Percentiles rank a stretch among this genome's conserved stretches.
Evolutionary conservation across 2,888 invertebrate species (phyloP).

Genomic region (Megaustenia siamemsis): DNA sequence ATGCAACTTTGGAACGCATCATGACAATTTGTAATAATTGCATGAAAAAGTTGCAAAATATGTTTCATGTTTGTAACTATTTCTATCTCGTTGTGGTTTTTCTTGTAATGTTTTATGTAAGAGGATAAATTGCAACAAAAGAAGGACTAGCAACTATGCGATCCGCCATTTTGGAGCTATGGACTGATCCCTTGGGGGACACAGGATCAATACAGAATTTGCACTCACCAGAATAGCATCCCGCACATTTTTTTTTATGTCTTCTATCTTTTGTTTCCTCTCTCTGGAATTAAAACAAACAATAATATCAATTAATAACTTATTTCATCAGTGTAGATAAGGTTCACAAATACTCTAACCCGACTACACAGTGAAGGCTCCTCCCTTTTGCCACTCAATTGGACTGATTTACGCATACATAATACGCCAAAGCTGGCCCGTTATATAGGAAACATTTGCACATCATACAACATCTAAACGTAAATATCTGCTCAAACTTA

Average conservation of each 20-base stretch:
- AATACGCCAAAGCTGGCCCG: constrained; percentile 53
- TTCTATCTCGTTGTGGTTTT: too few relatives aligned
- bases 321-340: not conserved
- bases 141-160: constrained; percentile 55
- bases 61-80: too few relatives aligned
- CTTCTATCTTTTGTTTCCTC: constrained; percentile 98
- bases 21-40: too few relatives aligned
- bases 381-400: constrained; percentile 49
- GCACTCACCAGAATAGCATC: constrained; percentile 90
- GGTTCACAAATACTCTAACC: not conserved
- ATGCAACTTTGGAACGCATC: too few relatives aligned
- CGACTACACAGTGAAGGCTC: constrained; percentile 19
- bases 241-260: constrained; percentile 89
- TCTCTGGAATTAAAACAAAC: constrained; percentile 85
- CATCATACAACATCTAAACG: not conserved
- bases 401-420: constrained; percentile 65
- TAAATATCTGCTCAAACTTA: constrained; percentile 80
- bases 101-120: too few relatives aligned
- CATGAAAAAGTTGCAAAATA: too few relatives aligned
- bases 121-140: too few relatives aligned
- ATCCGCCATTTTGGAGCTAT: constrained; percentile 61
- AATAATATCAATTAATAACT: not conserved
- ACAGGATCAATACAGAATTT: constrained; percentile 44
- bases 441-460: not conserved
- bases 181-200: constrained; percentile 57